phyloP scores from a whole-genome alignment of 2,797 vertebrate genomes.

The Ptychobarbus kaznakovi region DNA sequence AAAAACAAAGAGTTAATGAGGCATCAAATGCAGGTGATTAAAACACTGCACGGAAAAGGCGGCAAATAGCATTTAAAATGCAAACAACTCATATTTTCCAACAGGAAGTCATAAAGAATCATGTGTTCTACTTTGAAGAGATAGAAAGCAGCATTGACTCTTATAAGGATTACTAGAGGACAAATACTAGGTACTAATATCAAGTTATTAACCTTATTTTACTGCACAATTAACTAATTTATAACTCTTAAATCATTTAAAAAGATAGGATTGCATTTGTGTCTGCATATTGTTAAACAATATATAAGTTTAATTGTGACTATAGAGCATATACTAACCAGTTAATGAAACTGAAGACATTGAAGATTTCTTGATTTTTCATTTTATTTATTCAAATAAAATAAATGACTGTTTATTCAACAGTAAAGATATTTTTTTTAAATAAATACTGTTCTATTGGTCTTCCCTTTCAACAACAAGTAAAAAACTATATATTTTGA shows the following conservation, averaged over 20 bases:
- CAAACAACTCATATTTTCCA: conserved; percentile 12
- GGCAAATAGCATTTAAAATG: neutral
- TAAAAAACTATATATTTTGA: neutral
- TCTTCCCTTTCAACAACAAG: neutral
- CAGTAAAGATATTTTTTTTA: neutral
- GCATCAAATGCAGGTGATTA: conserved; percentile 24
- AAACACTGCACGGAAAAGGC: neutral
- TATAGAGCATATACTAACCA: neutral
- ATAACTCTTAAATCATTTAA: neutral
- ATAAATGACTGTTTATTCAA: too few relatives aligned
- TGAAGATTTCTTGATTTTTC: too few relatives aligned
- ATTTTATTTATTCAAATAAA: too few relatives aligned
- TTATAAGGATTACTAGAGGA: neutral
- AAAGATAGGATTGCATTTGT: neutral
- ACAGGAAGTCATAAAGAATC: neutral
- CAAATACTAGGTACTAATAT: neutral
- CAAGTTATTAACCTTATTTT: neutral
- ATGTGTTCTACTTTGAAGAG: neutral
- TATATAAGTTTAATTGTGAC: neutral
- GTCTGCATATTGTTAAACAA: neutral
- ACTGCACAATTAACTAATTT: neutral
- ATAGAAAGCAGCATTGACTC: neutral
- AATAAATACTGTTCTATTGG: neutral
- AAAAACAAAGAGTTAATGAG: conserved; percentile 2
- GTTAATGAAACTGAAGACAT: neutral